Percentiles rank a stretch among this genome's conserved stretches.
phyloP scores from a whole-genome alignment of 2,888 invertebrate genomes.

The Griposia aprilina region DNA sequence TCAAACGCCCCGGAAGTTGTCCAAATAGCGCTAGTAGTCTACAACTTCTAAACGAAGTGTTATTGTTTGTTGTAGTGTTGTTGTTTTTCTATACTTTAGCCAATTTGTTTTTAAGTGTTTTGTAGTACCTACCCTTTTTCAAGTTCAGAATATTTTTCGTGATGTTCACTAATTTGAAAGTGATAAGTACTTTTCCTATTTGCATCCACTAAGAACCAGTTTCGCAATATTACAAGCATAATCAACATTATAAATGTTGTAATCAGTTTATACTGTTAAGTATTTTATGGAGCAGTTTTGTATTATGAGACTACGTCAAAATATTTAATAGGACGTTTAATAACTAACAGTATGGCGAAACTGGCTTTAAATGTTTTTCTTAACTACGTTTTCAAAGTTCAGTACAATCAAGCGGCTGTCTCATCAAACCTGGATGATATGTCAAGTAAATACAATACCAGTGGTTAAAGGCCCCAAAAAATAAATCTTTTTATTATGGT shows the following conservation, averaged over 20 bases:
- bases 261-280: background rate
- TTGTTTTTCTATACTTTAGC: background rate
- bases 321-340: background rate
- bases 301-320: background rate
- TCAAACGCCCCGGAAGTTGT: background rate
- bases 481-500: background rate
- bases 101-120: background rate
- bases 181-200: background rate
- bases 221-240: background rate
- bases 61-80: background rate
- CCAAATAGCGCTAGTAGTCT: background rate
- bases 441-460: no score
- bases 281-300: background rate
- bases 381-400: slow-evolving; percentile 5
- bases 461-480: background rate
- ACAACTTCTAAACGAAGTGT: slow-evolving; percentile 12
- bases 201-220: background rate
- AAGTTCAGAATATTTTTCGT: slow-evolving; percentile 8
- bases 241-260: background rate
- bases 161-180: background rate
- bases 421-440: no score
- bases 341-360: slow-evolving; percentile 3
- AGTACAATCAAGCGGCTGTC: background rate
- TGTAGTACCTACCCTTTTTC: background rate
- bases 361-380: background rate